phyloP scores from a whole-genome alignment of 2,113 vertebrate species.

The Hoplias malabaricus region DNA sequence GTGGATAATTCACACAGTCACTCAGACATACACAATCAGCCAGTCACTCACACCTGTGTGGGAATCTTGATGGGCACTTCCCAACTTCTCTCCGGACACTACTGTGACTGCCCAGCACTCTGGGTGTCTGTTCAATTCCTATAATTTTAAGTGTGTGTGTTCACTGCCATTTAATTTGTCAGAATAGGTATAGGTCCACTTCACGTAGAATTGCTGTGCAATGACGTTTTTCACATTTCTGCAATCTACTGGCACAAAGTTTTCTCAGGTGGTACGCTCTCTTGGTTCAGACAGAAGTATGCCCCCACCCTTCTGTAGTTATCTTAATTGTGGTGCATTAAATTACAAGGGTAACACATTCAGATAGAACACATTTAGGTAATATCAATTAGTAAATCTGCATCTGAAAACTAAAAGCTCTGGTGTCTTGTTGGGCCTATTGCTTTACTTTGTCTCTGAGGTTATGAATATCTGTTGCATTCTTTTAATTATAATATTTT shows the following conservation, averaged over 20 bases:
- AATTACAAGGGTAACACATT: neutral
- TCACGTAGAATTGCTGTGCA: too few species aligned
- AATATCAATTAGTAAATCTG: conserved; percentile 22
- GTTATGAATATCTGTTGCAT: conserved; percentile 2
- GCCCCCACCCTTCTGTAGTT: neutral
- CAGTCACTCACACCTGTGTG: too few species aligned
- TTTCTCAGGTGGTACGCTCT: neutral
- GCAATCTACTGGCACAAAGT: neutral
- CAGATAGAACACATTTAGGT: neutral
- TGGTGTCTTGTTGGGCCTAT: neutral
- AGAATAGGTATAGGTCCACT: too few species aligned
- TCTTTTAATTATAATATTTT: conserved; percentile 33
- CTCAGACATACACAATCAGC: too few species aligned
- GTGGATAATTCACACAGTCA: too few species aligned
- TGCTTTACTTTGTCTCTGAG: conserved; percentile 35
- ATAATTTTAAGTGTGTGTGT: too few species aligned
- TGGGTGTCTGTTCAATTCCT: too few species aligned
- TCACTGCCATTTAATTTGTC: too few species aligned
- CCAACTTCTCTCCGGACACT: too few species aligned
- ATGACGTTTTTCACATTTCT: too few species aligned
- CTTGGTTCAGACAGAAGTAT: neutral
- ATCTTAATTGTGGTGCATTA: neutral
- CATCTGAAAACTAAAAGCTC: neutral
- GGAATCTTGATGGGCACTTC: too few species aligned
- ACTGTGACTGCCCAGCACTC: too few species aligned